phyloP scores from a whole-genome alignment of 2,113 vertebrate genomes.

The Melierax canorus region DNA sequence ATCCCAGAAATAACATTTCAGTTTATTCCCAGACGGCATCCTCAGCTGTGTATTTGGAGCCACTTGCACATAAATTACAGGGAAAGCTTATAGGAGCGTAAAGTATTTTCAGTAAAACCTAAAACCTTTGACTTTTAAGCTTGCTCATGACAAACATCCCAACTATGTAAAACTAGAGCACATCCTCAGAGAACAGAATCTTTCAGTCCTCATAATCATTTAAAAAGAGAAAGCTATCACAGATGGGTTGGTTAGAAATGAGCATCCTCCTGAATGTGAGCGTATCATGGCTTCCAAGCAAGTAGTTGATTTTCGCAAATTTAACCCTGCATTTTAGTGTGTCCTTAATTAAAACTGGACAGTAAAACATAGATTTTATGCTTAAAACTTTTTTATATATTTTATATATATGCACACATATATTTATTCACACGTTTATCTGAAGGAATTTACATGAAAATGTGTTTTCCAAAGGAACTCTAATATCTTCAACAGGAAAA shows the following conservation, averaged over 20 bases:
- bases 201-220: constrained; percentile 17
- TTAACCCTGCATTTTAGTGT: background rate
- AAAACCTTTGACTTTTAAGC: constrained; percentile 52
- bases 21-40: background rate
- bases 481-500: background rate
- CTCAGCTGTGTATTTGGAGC: background rate
- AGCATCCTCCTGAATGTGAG: background rate
- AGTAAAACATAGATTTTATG: background rate
- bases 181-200: constrained; percentile 34
- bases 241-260: background rate
- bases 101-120: constrained; percentile 44
- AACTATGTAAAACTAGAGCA: background rate
- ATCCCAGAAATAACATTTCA: constrained; percentile 29
- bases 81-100: background rate
- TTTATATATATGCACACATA: background rate
- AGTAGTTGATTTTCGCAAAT: background rate
- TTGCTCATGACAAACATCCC: constrained; percentile 19
- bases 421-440: background rate
- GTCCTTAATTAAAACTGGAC: background rate
- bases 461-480: background rate
- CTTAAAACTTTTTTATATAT: background rate
- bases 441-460: background rate
- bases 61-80: constrained; percentile 42
- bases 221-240: background rate
- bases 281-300: background rate